Evolutionary conservation across 2,797 vertebrate genomes (phyloP), one percentile per base, ranked within the genome.

Genomic region (Scleropages formosus): DNA sequence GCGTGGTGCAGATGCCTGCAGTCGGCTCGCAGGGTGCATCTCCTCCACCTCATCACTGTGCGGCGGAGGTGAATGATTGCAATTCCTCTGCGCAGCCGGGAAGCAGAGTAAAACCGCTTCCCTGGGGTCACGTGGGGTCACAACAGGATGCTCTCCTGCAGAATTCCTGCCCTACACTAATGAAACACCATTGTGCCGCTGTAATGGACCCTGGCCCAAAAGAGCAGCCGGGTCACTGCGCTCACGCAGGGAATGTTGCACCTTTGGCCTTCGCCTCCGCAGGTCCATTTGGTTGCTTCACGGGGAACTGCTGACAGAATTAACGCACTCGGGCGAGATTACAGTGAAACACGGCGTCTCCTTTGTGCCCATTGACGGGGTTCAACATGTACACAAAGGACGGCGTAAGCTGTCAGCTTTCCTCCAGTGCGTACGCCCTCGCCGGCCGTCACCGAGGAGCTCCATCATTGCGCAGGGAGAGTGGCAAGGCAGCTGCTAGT

Each of bases 131-230:
- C 46, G 70, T 44, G 26, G 16, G 78, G 80, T 81, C 77, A 80
- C 15, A 66, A 26, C 49, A 39, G 39, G 58, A 47, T 16, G 62
- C 61, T 76, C 53, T 69, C 74, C 53, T n/a, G 7, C 31, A 39
- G 4, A 22, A 16, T 82, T 75, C 68, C 49, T 63, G 39, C 59
- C 73, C 66, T 39, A 9, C 44, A 16, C 65, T 83, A 80, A 82
- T 81, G 75, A 82, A 84, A 85, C 81, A 79, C 81, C 84, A 81
- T 84, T 82, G 79, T 81, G 69, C 62, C 49, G 73, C 72, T 46
- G 72, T 81, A 75, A 84, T 80, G 72, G 77, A 62, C 56, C 69
- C 46, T 58, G n/a, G 62, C 72, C 63, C 71, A 78, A n/a, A 77
- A 78, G 79, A 78, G 80, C 70, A 71, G 64, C n/a, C 9, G 63